Evolutionary conservation across 2,113 vertebrate genomes (phyloP).

Genomic region (Ovis canadensis): DNA sequence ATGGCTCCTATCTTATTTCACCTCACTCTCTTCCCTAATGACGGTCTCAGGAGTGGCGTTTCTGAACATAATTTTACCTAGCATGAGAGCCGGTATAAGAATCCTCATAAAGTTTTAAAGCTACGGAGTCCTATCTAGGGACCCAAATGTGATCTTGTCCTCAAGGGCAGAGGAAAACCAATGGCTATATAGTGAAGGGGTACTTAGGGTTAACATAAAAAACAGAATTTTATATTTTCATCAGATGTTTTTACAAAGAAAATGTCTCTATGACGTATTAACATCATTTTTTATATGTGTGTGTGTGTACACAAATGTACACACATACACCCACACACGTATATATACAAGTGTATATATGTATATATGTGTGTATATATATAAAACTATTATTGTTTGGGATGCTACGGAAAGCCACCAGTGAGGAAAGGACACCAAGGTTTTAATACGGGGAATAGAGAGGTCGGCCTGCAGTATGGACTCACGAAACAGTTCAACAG

Average conservation of each 20-base stretch:
- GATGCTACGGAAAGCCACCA: conserved; percentile 85
- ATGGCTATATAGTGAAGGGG: conserved; percentile 43
- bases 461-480: conserved; percentile 80
- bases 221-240: conserved; percentile 65
- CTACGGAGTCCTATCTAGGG: neutral
- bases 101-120: conserved; percentile 20
- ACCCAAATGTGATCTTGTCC: conserved; percentile 48
- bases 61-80: conserved; percentile 53
- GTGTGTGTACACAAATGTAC: fast-evolving
- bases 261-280: conserved; percentile 75
- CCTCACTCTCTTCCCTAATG: neutral
- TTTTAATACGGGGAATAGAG: conserved; percentile 84
- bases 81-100: conserved; percentile 31
- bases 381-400: conserved; percentile 59
- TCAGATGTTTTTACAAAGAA: conserved; percentile 76
- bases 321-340: fast-evolving
- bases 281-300: conserved; percentile 52
- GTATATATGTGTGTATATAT: neutral
- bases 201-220: conserved; percentile 42
- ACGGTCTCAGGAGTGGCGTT: conserved; percentile 32
- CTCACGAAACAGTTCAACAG: conserved; percentile 88
- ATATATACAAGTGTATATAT: fast-evolving
- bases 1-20: conserved; percentile 42
- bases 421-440: conserved; percentile 84
- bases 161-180: conserved; percentile 31